phyloP scores from a whole-genome alignment of 92 coral and sea anemone species.

The Blastomussa wellsi region DNA sequence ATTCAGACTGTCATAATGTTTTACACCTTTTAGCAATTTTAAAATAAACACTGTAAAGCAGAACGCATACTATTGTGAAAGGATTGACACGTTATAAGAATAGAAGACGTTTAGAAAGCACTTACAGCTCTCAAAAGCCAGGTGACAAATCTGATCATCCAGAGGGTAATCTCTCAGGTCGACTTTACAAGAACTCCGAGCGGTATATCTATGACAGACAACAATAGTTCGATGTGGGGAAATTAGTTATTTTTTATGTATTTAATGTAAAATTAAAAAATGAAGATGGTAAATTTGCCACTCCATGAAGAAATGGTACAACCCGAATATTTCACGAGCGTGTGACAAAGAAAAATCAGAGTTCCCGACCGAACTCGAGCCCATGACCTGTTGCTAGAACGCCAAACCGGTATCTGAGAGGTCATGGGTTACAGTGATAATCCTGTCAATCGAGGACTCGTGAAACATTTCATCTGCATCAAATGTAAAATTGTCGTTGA shows the following conservation, averaged over 20 bases:
- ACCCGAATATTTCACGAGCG: too few species aligned
- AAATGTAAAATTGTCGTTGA: too few species aligned
- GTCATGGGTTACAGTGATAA: too few species aligned
- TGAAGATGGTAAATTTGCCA: too few species aligned
- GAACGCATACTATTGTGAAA: background rate
- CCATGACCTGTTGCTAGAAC: too few species aligned
- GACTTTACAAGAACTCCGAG: constrained; percentile 84
- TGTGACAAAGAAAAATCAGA: too few species aligned
- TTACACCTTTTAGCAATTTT: background rate
- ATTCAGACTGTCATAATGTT: too few species aligned
- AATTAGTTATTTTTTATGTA: background rate
- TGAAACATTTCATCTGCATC: too few species aligned
- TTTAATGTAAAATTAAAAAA: background rate
- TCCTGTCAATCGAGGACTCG: too few species aligned
- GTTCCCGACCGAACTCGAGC: too few species aligned
- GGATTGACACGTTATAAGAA: background rate
- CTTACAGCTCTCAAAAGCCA: constrained; percentile 97
- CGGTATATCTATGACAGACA: constrained; percentile 43
- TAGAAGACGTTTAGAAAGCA: background rate
- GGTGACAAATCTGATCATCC: constrained; percentile 87
- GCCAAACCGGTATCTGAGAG: too few species aligned
- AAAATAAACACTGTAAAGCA: background rate
- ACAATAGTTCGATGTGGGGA: background rate
- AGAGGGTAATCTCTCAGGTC: constrained; percentile 91
- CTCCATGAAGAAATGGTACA: too few species aligned